These are phyloP conservation scores for Toxostoma redivivum DNA, from an alignment of 2,113 vertebrate genomes.

Conservation along the genomic window DNA sequence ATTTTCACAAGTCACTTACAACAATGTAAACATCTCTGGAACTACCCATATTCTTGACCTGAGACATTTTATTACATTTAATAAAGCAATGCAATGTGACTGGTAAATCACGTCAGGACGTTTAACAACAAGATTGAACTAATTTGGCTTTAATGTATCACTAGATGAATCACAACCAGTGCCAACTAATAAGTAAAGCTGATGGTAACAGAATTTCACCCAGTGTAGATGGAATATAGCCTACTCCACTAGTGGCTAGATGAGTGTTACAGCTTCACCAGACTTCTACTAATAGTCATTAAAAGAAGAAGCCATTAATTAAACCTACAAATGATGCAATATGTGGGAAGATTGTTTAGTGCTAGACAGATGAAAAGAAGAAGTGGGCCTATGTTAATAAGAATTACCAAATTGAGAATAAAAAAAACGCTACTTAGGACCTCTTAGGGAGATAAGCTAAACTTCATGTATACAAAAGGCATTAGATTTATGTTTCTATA, in stretches of 20 bases:
- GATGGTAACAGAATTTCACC: background rate
- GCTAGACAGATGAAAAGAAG: background rate
- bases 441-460: background rate
- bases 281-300: background rate
- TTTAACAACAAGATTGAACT: background rate
- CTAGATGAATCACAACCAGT: background rate
- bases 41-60: background rate
- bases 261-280: background rate
- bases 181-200: background rate
- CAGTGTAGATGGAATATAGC: background rate
- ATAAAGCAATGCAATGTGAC: background rate
- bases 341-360: background rate
- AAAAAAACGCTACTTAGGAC: background rate
- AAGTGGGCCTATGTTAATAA: background rate
- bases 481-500: background rate
- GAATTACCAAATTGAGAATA: background rate
- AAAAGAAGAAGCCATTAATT: conserved; percentile 34
- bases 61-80: background rate
- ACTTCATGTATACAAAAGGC: background rate
- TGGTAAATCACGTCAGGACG: background rate
- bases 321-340: conserved; percentile 1
- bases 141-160: background rate
- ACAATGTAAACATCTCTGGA: background rate
- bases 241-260: background rate
- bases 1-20: background rate